Evolutionary conservation across 1,140 invertebrate genomes (phyloP).

Genomic region (Lordiphosa collinella): DNA sequence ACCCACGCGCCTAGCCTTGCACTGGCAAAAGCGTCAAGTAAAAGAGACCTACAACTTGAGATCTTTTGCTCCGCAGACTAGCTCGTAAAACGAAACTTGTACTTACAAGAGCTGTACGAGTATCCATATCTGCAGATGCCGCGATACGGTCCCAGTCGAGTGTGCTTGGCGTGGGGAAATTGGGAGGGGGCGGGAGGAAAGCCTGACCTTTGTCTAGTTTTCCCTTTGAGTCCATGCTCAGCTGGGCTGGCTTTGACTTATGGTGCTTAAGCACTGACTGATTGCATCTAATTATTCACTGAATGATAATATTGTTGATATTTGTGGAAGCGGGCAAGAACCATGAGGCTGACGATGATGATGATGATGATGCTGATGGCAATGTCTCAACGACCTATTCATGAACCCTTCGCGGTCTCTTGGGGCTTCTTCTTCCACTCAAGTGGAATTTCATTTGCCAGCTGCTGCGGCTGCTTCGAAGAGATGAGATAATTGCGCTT

Average conservation of each 20-base stretch:
- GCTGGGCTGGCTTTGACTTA: slow-evolving; percentile 61
- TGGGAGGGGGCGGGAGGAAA: not conserved
- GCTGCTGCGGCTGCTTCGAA: slow-evolving; percentile 20
- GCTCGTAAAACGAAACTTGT: slow-evolving; percentile 38
- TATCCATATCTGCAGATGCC: slow-evolving; percentile 55
- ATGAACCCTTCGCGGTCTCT: slow-evolving; percentile 65
- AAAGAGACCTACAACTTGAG: slow-evolving; percentile 16
- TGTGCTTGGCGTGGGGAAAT: slow-evolving; percentile 2
- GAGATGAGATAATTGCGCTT: slow-evolving; percentile 65
- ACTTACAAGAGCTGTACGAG: slow-evolving; percentile 30
- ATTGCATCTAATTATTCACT: slow-evolving; percentile 78
- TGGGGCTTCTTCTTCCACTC: slow-evolving; percentile 34
- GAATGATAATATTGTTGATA: slow-evolving; percentile 75
- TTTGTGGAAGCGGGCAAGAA: slow-evolving; percentile 32
- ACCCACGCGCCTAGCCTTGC: slow-evolving; percentile 9
- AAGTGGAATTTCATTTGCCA: slow-evolving; percentile 50
- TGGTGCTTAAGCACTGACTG: slow-evolving; percentile 74
- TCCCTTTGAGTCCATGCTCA: slow-evolving; percentile 16
- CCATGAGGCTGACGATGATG: not conserved
- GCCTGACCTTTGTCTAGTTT: slow-evolving; percentile 63
- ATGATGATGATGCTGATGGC: slow-evolving; percentile 51
- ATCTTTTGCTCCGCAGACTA: slow-evolving; percentile 19
- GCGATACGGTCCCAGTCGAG: slow-evolving; percentile 36
- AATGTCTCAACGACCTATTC: slow-evolving; percentile 69
- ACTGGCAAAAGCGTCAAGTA: slow-evolving; percentile 3